Evolutionary conservation across 2,888 invertebrate genomes (phyloP).

Genomic region (Phalera bucephala): DNA sequence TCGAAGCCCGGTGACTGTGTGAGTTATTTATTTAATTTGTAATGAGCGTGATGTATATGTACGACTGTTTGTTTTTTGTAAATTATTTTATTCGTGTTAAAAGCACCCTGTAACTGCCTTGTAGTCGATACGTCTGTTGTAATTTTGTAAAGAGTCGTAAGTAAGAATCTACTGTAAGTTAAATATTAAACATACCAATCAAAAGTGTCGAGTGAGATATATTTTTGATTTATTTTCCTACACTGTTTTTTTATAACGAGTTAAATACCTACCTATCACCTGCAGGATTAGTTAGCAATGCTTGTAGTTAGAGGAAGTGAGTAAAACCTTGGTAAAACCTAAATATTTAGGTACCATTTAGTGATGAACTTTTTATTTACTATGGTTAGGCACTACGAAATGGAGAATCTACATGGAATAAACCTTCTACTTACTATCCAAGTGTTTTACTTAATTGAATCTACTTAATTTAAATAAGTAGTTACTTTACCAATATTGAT

Average conservation of each 20-base stretch:
- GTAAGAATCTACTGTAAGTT: slow-evolving; percentile 76
- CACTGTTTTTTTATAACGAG: neutral
- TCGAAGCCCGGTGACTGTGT: slow-evolving; percentile 75
- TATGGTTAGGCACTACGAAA: no score
- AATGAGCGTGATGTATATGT: slow-evolving; percentile 79
- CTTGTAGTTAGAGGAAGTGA: no score
- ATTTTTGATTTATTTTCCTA: slow-evolving; percentile 36
- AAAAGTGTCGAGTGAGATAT: slow-evolving; percentile 75
- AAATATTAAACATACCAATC: slow-evolving; percentile 69
- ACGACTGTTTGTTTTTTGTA: slow-evolving; percentile 81
- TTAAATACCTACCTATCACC: no score
- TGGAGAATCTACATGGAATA: no score
- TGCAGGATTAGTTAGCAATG: no score
- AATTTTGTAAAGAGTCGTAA: slow-evolving; percentile 83
- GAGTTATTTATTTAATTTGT: slow-evolving; percentile 80
- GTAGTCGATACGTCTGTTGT: slow-evolving; percentile 80
- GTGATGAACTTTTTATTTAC: no score
- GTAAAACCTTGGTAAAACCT: no score
- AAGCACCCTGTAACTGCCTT: slow-evolving; percentile 76
- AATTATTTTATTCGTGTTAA: slow-evolving; percentile 81
- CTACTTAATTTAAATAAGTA: no score
- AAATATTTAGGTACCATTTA: no score
- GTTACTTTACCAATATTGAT: no score
- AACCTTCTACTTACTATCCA: no score
- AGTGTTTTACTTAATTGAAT: no score